phyloP scores from a whole-genome alignment of 2,888 invertebrate species.

The Ellobium chinense region DNA sequence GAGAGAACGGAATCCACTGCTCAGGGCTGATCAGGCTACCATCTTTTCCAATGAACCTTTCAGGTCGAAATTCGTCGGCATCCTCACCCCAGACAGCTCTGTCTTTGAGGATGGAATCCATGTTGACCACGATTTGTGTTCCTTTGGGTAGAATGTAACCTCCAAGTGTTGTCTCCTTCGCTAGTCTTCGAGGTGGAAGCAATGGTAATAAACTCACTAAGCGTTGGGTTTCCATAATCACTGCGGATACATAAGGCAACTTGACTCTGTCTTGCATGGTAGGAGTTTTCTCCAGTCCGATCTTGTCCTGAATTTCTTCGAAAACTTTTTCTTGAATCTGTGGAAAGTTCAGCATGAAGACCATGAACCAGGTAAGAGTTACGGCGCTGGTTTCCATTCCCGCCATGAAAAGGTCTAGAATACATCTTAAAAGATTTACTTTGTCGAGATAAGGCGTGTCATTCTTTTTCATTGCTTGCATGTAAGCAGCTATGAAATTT shows the following conservation, averaged over 20 bases:
- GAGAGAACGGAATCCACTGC: no score
- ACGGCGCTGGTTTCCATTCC: slow-evolving; percentile 88
- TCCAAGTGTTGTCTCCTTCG: slow-evolving; percentile 55
- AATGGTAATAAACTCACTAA: slow-evolving; percentile 57
- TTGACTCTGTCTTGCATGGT: slow-evolving; percentile 51
- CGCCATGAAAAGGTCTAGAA: no score
- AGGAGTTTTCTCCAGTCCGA: slow-evolving; percentile 64
- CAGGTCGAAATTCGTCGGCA: slow-evolving; percentile 37
- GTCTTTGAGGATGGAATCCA: slow-evolving; percentile 54
- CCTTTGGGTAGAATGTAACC: slow-evolving; percentile 64
- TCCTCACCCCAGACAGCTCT: slow-evolving; percentile 23
- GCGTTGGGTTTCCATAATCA: slow-evolving; percentile 63
- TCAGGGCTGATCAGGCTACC: slow-evolving; percentile 23
- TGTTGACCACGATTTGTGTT: slow-evolving; percentile 50
- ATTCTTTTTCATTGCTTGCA: no score
- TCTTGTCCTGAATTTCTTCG: slow-evolving; percentile 65
- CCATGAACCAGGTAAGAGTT: slow-evolving; percentile 91
- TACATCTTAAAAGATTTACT: no score
- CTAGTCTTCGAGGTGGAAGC: slow-evolving; percentile 51
- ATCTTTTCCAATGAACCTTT: slow-evolving; percentile 51
- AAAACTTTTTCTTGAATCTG: no score
- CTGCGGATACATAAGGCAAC: slow-evolving; percentile 62
- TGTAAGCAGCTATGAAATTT: no score
- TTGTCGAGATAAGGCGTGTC: no score
- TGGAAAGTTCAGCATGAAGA: slow-evolving; percentile 88